Conservation (phyloP, 2,888 invertebrate species). For the Dioctria rufipes region DNA sequence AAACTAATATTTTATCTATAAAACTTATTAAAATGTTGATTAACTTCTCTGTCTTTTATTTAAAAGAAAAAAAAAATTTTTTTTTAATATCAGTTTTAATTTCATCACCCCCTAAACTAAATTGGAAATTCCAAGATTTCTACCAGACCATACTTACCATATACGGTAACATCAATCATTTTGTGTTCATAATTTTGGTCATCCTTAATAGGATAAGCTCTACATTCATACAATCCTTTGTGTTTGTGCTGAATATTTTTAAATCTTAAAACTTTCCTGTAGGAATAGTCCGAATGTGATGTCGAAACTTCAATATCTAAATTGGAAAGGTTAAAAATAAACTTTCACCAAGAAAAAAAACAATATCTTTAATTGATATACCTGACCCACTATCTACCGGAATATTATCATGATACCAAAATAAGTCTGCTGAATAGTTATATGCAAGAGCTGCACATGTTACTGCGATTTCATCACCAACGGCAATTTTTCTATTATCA, state of each 20-base stretch:
- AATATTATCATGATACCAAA: constrained; percentile 72
- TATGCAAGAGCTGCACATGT: constrained; percentile 76
- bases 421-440: constrained; percentile 72
- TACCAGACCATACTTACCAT: constrained; percentile 64
- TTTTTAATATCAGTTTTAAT: too few relatives aligned
- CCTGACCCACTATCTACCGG: constrained; percentile 61
- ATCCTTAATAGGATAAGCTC: constrained; percentile 62
- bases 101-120: too few relatives aligned
- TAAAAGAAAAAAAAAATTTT: too few relatives aligned
- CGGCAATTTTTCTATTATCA: constrained; percentile 70
- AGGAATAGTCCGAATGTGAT: constrained; percentile 66
- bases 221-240: constrained; percentile 70
- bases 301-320: constrained; percentile 62
- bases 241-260: constrained; percentile 67
- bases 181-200: constrained; percentile 64
- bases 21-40: too few relatives aligned
- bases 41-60: too few relatives aligned
- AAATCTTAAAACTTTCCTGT: constrained; percentile 67
- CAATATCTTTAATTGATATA: constrained; percentile 48
- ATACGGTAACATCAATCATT: constrained; percentile 66
- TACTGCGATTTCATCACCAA: constrained; percentile 74
- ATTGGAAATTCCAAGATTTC: too few relatives aligned
- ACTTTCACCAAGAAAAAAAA: background rate
- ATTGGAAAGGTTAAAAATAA: constrained; percentile 5
- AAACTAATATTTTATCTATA: too few relatives aligned